Conservation (phyloP, 2,797 vertebrate genomes). For the Sparus aurata region DNA sequence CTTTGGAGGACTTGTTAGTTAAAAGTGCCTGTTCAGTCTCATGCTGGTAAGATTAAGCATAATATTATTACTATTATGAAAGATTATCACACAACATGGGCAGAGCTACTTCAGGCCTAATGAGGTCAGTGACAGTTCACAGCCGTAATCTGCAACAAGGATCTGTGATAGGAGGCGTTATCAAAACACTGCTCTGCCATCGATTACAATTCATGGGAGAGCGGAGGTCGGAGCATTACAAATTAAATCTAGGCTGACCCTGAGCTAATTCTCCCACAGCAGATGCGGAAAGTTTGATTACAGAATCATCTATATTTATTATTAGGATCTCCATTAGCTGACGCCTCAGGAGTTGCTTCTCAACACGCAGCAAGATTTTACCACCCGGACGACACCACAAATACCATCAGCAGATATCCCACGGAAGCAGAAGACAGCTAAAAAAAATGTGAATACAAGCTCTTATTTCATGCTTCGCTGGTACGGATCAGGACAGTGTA, state of each 20-base stretch:
- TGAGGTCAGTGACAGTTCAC: constrained; percentile 29
- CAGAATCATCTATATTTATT: constrained; percentile 34
- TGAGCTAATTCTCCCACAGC: constrained; percentile 40
- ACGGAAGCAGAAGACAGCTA: background rate
- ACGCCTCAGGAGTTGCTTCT: background rate
- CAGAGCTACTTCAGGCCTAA: constrained; percentile 20
- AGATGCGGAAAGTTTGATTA: constrained; percentile 57
- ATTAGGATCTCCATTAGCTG: constrained; percentile 34
- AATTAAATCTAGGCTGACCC: constrained; percentile 58
- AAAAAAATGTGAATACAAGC: background rate
- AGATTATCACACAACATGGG: constrained; percentile 16
- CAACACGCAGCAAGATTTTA: constrained; percentile 7
- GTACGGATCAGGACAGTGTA: background rate
- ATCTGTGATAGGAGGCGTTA: constrained; percentile 37
- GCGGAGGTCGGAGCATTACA: constrained; percentile 26
- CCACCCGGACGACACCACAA: background rate
- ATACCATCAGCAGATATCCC: constrained; percentile 5
- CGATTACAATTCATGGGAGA: constrained; percentile 32
- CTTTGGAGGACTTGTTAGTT: constrained; percentile 1
- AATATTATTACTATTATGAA: constrained; percentile 3
- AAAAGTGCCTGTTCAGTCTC: constrained; percentile 4
- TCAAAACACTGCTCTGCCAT: constrained; percentile 21
- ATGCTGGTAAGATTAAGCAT: background rate
- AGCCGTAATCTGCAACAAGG: constrained; percentile 36
- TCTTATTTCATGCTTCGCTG: constrained; percentile 6